phyloP scores from a whole-genome alignment of 1,140 invertebrate species.

The Bombus pascuorum region DNA sequence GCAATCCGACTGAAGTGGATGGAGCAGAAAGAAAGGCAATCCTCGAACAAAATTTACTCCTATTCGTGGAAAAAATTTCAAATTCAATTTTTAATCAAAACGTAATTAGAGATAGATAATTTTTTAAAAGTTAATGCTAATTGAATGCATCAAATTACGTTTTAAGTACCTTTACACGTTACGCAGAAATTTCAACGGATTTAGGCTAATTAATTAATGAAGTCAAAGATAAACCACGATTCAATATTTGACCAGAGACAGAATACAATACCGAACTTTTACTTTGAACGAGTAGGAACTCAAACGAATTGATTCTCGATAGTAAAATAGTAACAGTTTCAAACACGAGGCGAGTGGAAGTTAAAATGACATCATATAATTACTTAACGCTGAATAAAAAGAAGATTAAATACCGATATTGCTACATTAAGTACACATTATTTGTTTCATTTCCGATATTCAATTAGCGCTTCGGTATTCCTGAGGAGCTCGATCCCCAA shows the following conservation, averaged over 20 bases:
- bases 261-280: neutral
- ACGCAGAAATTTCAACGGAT: neutral
- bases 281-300: neutral
- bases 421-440: neutral
- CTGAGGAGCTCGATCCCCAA: neutral
- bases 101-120: neutral
- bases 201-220: constrained; percentile 1
- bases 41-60: neutral
- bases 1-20: neutral
- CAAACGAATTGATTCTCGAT: too few relatives aligned
- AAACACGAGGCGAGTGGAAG: too few relatives aligned
- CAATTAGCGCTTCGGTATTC: neutral
- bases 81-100: neutral
- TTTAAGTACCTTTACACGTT: neutral
- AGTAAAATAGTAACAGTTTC: too few relatives aligned
- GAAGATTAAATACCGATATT: neutral
- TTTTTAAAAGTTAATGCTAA: neutral
- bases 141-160: neutral
- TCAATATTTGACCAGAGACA: too few relatives aligned
- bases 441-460: neutral
- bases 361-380: neutral
- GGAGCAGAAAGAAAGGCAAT: neutral
- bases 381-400: neutral
- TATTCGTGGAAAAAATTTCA: too few relatives aligned
- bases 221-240: neutral